Evolutionary conservation across 1,140 invertebrate genomes (phyloP), one percentile per base, ranked within the genome.

Genomic region (Drosophila melanica): DNA sequence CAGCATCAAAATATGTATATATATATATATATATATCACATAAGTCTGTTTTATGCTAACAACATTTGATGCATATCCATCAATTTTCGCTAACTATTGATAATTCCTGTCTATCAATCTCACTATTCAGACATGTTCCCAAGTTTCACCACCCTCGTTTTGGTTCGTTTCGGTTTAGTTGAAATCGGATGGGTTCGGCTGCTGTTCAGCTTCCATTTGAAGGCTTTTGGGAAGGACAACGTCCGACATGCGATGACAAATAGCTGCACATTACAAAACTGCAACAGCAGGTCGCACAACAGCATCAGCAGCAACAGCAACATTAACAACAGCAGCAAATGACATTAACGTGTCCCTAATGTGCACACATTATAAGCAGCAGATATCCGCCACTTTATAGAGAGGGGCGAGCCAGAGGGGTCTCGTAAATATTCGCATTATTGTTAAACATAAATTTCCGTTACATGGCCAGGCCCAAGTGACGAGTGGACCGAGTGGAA

Each of bases 361-460:
- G 81, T 75, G 77, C 53, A 69, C 81, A 85, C 76, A 85, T 85
- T 85, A 85, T 74, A 66, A 76, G 66, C 65, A 41, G 42, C 33
- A 48, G 12, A 35, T 35, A 35, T 35, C 10, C 20, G 33, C 41
- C 27, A 0, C 27, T 7, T 27, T 27, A 27, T 27, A 33, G 27
- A 54, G 12, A 35, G 14, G 6, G 8, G 27, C 5, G 27, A 7
- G 27, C 23, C 0, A 0, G 50, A 18, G 35, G 14, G 6, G 41
- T 14, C 20, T 58, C 71, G 37, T 69, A 66, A 77, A 77, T 75
- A 70, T 75, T 48, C 71, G 50, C 81, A 79, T 86, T 87, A 86
- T 86, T 78, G 79, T 87, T 79, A 79, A 82, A 79, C 82, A 87
- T 87, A 89, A 89, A 87, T 89, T 84, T 84, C 69, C 79, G 73